Evolutionary conservation across 2,113 vertebrate species (phyloP).

Genomic region (Caretta caretta): DNA sequence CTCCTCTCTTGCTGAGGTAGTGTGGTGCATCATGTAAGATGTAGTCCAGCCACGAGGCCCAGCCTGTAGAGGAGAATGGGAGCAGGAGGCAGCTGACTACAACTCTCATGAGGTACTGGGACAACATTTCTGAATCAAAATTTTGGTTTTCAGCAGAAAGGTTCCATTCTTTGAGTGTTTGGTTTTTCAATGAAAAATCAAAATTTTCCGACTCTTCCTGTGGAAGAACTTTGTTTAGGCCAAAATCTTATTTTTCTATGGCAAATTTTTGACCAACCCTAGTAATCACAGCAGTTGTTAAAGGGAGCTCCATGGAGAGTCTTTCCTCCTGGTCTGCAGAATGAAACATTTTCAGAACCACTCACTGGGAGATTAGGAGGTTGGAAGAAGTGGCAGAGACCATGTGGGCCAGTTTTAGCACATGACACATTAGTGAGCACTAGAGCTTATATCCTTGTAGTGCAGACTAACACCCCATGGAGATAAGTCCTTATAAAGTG

Average conservation of each 20-base stretch:
- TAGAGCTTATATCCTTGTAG: not conserved
- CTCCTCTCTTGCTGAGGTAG: fast-evolving
- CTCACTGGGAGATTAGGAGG: not conserved
- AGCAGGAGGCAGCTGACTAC: not conserved
- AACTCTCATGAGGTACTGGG: fast-evolving
- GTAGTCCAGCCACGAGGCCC: not conserved
- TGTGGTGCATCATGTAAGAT: not conserved
- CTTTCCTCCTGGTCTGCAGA: not conserved
- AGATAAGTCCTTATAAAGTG: not conserved
- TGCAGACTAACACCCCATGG: not conserved
- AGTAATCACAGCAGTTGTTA: not conserved
- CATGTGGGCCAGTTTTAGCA: too few species aligned
- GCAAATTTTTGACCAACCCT: not conserved
- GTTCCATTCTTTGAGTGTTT: not conserved
- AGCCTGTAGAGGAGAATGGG: not conserved
- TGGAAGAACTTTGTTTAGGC: not conserved
- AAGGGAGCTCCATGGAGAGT: not conserved
- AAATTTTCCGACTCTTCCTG: not conserved
- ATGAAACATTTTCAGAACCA: not conserved
- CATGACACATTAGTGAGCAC: too few species aligned
- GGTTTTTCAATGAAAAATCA: not conserved
- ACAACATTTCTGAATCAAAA: not conserved
- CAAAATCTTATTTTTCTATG: not conserved
- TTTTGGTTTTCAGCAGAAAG: not conserved
- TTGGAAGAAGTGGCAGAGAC: not conserved